Percentiles rank a stretch among this genome's conserved stretches.
phyloP scores from a whole-genome alignment of 2,797 vertebrate genomes.

The Myotis pilosus region DNA sequence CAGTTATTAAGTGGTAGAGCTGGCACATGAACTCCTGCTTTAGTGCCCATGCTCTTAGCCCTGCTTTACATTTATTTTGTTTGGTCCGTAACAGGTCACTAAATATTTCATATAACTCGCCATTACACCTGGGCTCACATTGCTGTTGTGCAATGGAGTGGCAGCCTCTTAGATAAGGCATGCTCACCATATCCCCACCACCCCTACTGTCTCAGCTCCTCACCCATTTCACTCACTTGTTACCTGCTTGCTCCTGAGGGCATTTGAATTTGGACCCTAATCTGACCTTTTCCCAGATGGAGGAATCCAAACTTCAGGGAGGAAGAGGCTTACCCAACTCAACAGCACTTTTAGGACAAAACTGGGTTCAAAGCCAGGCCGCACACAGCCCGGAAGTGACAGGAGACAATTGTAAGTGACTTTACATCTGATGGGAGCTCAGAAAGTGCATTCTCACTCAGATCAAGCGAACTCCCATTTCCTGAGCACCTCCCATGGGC shows the following conservation, averaged over 20 bases:
- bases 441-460: conserved; percentile 5
- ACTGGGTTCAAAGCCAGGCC: not conserved
- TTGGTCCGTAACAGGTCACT: not conserved
- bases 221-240: not conserved
- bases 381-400: not conserved
- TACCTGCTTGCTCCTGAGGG: not conserved
- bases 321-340: not conserved
- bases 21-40: not conserved
- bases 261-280: not conserved
- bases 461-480: not conserved
- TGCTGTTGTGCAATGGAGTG: not conserved
- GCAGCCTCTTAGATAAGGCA: not conserved
- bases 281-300: not conserved
- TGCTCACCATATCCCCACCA: not conserved
- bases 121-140: not conserved
- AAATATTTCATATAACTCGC: not conserved
- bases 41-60: not conserved
- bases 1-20: not conserved
- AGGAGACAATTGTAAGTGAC: not conserved
- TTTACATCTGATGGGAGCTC: not conserved
- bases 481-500: not conserved
- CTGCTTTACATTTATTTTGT: not conserved
- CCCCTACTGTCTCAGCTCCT: not conserved
- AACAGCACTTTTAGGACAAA: not conserved
- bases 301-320: not conserved